These are phyloP conservation scores for Uropetala carovei DNA, from an alignment of 2,888 invertebrate genomes.

Conservation along the genomic window DNA sequence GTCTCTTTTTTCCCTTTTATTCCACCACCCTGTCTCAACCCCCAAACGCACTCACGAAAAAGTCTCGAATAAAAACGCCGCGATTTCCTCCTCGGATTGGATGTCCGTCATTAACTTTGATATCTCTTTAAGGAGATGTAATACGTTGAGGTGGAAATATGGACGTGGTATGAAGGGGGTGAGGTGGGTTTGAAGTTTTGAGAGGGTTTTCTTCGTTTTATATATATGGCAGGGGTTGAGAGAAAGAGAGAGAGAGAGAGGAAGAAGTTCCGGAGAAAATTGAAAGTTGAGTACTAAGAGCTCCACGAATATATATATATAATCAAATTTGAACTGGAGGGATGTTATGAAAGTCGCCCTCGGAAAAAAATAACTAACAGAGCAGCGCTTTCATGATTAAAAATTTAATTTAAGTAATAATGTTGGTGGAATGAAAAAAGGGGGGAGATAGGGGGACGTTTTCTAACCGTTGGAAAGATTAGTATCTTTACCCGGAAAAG, in stretches of 20 bases:
- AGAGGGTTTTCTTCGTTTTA: neutral
- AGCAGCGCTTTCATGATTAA: too few species aligned
- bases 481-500: neutral
- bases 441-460: neutral
- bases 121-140: conserved; percentile 28
- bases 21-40: neutral
- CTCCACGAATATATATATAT: neutral
- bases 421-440: too few species aligned
- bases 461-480: neutral
- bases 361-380: too few species aligned
- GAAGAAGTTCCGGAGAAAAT: neutral
- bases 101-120: conserved; percentile 21
- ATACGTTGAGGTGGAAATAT: conserved; percentile 5
- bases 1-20: neutral
- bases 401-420: too few species aligned
- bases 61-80: neutral
- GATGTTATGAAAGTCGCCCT: too few species aligned
- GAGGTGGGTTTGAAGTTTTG: neutral
- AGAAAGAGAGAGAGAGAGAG: neutral
- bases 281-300: neutral
- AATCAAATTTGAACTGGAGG: neutral
- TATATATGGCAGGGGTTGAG: neutral
- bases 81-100: neutral
- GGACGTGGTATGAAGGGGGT: neutral
- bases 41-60: neutral